Percentiles rank a stretch among this genome's conserved stretches.
These are phyloP conservation scores for Crocallis elinguaria DNA, from an alignment of 2,888 invertebrate species.

Conservation along the genomic window DNA sequence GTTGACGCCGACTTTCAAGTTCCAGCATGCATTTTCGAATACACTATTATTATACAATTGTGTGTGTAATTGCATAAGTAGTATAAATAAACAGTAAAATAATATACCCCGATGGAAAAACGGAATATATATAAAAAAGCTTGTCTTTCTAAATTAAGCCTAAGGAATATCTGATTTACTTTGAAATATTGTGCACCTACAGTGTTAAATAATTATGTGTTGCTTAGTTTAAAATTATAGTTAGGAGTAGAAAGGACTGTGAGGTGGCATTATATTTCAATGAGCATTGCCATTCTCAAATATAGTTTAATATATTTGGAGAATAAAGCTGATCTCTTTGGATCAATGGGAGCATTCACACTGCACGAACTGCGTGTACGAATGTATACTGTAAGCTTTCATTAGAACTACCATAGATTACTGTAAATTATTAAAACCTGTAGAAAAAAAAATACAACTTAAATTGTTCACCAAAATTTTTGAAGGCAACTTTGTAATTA, in stretches of 20 bases:
- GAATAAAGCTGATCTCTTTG: slow-evolving; percentile 22
- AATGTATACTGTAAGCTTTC: background rate
- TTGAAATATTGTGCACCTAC: slow-evolving; percentile 29
- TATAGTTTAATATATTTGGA: slow-evolving; percentile 16
- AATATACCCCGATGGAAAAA: too few relatives aligned
- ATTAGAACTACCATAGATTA: too few relatives aligned
- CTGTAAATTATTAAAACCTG: too few relatives aligned
- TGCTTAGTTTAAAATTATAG: slow-evolving; percentile 3
- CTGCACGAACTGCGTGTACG: slow-evolving; percentile 1
- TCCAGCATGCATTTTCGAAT: too few relatives aligned
- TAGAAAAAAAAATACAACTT: too few relatives aligned
- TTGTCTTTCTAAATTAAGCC: background rate
- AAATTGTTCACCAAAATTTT: too few relatives aligned
- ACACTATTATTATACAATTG: too few relatives aligned
- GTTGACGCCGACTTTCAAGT: too few relatives aligned
- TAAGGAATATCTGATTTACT: slow-evolving; percentile 1
- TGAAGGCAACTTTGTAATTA: too few relatives aligned
- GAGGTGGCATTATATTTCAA: slow-evolving; percentile 65
- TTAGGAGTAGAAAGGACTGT: slow-evolving; percentile 46
- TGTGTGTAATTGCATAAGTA: too few relatives aligned
- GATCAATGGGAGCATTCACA: slow-evolving; percentile 15
- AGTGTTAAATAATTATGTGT: background rate
- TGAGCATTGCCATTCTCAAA: slow-evolving; percentile 74
- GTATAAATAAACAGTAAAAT: too few relatives aligned
- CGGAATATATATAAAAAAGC: too few relatives aligned